Base-by-base conservation (phyloP, 1,140 invertebrate genomes). In the Mactra quadrangularis region DNA sequence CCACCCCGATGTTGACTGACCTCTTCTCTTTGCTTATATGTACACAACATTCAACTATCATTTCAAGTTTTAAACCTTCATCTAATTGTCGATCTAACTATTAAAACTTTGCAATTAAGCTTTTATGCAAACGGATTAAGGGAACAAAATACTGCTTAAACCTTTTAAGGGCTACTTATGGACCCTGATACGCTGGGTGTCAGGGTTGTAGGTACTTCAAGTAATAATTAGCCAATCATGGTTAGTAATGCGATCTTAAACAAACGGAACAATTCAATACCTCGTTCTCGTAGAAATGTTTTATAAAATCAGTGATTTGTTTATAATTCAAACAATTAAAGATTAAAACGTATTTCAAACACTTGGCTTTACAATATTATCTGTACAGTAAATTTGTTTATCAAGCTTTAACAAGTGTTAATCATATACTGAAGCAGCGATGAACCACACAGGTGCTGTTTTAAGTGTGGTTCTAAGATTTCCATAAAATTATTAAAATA, bases 311-410 rank as follows among this genome's bases (percentile, higher is more conserved):
- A 52, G n/a, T 60, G 64, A 50, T 81, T 55, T 81, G 77, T 81
- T 81, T 81, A 71, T 60, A 59, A 57, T 55, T 59, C 77, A 81
- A 81, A 81, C 77, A 81, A 81, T 81, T 60, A 81, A 25, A 66
- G 77, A 81, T 81, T 81, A 81, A n/a, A 59, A 47, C 62, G 68
- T 25, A 71, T 70, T 57, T 81, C 52, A 81, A 81, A 81, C 77
- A 81, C 77, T 81, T 81, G 45, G 55, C 31, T 68, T 59, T n/a
- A 60, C 38, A 33, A 29, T 19, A 13, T 55, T 38, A 81, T 81
- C 77, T 25, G 31, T 47, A 71, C 33, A 57, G 77, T 71, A 66
- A 57, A 81, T 66, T 38, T 41, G 66, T 62, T 76, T 60, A 38
- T 35, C 13, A 29, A 7, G 9, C 41, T 52, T 81, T 71, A 71